Evolutionary conservation across 1,140 invertebrate species (phyloP), one percentile per base, ranked within the genome.

Genomic region (Octopus sinensis): DNA sequence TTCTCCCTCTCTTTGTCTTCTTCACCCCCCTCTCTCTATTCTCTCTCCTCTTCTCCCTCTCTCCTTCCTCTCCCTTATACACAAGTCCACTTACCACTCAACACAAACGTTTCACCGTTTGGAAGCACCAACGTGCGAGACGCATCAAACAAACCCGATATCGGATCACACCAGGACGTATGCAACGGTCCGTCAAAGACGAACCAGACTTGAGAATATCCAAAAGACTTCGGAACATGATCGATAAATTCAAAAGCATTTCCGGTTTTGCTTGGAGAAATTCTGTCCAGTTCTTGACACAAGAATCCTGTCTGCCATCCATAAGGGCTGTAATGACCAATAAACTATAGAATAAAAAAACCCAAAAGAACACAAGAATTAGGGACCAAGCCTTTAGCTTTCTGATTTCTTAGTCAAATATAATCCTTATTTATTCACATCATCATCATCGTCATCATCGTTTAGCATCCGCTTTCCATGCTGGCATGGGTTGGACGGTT

Each of bases 131-230:
- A 23, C 6, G 17, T 71, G 5, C 68, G 56, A 23, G 68, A 71
- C 6, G 68, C 17, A 71, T 71, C 68, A 71, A 71, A 71, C 17
- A 71, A 23, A 23, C 13, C 30, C 0, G 68, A 71, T n/a, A 71
- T 71, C 5, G 68, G 68, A 71, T 91, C 89, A 6, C 86, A 87
- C 89, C 89, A 90, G 4, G 79, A 76, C 9, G 87, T 83, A 76
- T 88, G 83, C 68, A 91, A 82, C 79, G 86, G 85, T 7, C 90
- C 90, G 83, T 91, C 90, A 62, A 91, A 79, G 1, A 91, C 86
- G 30, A 91, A 80, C 90, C 89, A 90, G 10, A 88, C 85, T 5
- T 88, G 76, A 13, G 90, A 81, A 5, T 86, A 79, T 17, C 88
- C 88, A 5, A 88, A 86, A 10, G 86, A 52, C 17, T 88, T 88